Evolutionary conservation across 2,113 vertebrate genomes (phyloP).

Genomic region (Fulmarus glacialis): DNA sequence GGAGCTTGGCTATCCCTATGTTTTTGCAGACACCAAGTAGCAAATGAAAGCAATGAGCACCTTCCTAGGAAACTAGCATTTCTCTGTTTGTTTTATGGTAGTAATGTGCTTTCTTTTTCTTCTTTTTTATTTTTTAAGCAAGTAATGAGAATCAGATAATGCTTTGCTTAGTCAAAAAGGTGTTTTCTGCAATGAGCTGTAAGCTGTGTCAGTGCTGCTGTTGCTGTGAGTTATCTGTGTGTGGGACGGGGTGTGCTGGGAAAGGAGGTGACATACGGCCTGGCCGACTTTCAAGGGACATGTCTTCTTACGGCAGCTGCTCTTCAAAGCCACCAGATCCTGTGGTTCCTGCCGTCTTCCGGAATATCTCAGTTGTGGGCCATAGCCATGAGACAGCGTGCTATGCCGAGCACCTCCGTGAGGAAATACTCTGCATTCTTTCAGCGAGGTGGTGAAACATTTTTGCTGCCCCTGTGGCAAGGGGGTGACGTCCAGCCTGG

Average conservation of each 20-base stretch:
- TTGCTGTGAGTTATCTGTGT: background rate
- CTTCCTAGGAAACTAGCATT: background rate
- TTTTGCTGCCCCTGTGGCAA: background rate
- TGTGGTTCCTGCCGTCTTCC: background rate
- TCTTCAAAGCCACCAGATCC: background rate
- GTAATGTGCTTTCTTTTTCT: background rate
- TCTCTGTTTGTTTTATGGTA: background rate
- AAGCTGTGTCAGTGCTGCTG: background rate
- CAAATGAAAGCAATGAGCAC: background rate
- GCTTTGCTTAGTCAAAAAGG: background rate
- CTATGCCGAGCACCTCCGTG: rapidly evolving
- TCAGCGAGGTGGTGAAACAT: background rate
- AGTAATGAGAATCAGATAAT: background rate
- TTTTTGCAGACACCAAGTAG: background rate
- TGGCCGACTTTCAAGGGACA: background rate
- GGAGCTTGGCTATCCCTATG: background rate
- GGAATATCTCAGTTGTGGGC: background rate
- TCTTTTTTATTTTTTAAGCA: background rate
- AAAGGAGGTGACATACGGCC: background rate
- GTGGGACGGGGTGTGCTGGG: background rate
- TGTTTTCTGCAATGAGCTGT: background rate
- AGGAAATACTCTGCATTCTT: background rate
- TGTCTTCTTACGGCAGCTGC: background rate
- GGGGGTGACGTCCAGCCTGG: background rate
- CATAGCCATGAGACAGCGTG: background rate